Conservation (phyloP, 2,888 invertebrate genomes). For the Nymphalis c-album region DNA sequence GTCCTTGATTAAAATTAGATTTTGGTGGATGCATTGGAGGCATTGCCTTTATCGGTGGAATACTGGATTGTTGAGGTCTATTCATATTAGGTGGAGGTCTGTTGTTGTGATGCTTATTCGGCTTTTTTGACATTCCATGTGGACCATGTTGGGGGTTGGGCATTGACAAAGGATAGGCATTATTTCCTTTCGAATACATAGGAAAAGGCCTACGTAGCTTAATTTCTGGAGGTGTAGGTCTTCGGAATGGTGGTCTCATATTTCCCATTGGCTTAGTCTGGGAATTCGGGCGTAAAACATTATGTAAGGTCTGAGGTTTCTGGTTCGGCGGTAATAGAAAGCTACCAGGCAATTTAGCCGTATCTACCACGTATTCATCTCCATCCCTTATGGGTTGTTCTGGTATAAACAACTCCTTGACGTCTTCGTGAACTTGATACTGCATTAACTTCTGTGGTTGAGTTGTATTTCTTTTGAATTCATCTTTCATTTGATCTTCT, state of each 20-base stretch:
- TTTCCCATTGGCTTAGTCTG: conserved; percentile 55
- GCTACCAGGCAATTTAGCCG: conserved; percentile 56
- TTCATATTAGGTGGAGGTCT: conserved; percentile 54
- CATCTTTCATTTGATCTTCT: conserved; percentile 64
- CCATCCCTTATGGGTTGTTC: conserved; percentile 66
- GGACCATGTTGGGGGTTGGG: conserved; percentile 54
- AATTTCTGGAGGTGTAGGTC: conserved; percentile 74
- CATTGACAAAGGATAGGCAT: conserved; percentile 63
- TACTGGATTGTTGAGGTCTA: conserved; percentile 50
- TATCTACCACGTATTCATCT: conserved; percentile 66
- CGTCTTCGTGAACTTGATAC: conserved; percentile 68
- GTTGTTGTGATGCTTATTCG: conserved; percentile 50
- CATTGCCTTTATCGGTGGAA: conserved; percentile 65
- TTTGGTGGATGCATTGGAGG: conserved; percentile 51
- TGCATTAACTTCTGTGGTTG: conserved; percentile 48
- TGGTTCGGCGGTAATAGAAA: conserved; percentile 66
- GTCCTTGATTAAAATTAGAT: conserved; percentile 46
- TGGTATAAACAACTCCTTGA: conserved; percentile 57
- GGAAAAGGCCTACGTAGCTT: conserved; percentile 67
- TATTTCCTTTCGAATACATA: conserved; percentile 54
- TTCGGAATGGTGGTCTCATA: conserved; percentile 64
- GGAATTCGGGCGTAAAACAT: conserved; percentile 66
- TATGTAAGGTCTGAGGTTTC: conserved; percentile 72
- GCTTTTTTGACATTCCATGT: conserved; percentile 57
- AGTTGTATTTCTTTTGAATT: conserved; percentile 53